These are phyloP conservation scores for Chrysina gloriosa DNA, from an alignment of 2,888 invertebrate species.

Conservation along the genomic window DNA sequence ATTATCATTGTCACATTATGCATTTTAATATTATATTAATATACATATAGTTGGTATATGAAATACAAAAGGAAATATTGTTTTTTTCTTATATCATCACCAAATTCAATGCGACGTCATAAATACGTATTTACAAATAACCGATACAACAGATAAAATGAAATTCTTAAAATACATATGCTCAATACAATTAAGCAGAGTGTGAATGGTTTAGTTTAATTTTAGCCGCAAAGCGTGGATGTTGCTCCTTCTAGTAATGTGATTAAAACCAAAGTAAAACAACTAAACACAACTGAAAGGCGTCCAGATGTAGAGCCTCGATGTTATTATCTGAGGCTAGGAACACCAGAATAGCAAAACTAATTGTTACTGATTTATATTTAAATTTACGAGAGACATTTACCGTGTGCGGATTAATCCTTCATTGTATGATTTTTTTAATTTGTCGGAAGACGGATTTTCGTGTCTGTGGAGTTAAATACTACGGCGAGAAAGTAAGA, in stretches of 20 bases:
- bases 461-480: too few species aligned
- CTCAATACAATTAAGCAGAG: slow-evolving; percentile 17
- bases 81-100: too few species aligned
- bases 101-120: too few species aligned
- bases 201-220: slow-evolving; percentile 31
- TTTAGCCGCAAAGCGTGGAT: slow-evolving; percentile 22
- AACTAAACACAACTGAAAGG: slow-evolving; percentile 5
- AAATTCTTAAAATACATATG: slow-evolving; percentile 16
- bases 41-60: too few species aligned
- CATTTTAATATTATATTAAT: too few species aligned
- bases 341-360: slow-evolving; percentile 24
- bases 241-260: slow-evolving; percentile 24
- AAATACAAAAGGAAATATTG: too few species aligned
- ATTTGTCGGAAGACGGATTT: too few species aligned
- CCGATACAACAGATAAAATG: slow-evolving; percentile 8
- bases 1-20: too few species aligned
- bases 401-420: background rate
- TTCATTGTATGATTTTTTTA: too few species aligned
- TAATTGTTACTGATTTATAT: slow-evolving; percentile 35
- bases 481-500: too few species aligned
- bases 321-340: background rate
- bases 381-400: background rate
- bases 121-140: too few species aligned
- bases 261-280: slow-evolving; percentile 24
- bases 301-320: slow-evolving; percentile 23